These are phyloP conservation scores for Drosophila simulans DNA, from an alignment of 1,140 invertebrate species.

Conservation along the genomic window DNA sequence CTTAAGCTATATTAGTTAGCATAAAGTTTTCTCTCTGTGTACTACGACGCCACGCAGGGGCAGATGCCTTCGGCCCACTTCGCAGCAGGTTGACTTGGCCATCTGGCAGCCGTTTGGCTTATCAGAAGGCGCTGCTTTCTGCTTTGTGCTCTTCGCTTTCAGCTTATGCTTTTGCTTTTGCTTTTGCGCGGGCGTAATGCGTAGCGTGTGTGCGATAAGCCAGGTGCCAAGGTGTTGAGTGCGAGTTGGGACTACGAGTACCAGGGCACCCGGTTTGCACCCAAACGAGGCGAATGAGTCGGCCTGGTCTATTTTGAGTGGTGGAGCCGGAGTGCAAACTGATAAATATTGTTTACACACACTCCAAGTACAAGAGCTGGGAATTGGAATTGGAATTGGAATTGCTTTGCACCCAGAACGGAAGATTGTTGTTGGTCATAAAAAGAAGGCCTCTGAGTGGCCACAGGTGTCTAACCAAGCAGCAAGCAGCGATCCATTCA, in stretches of 20 bases:
- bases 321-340: conserved; percentile 47
- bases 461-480: conserved; percentile 55
- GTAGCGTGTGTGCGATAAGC: conserved; percentile 57
- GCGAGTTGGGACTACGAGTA: conserved; percentile 2
- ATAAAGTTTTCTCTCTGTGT: conserved; percentile 1
- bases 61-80: conserved; percentile 26
- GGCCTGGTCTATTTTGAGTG: conserved; percentile 57
- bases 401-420: conserved; percentile 71
- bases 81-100: conserved; percentile 31
- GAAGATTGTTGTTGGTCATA: conserved; percentile 4
- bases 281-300: conserved; percentile 14
- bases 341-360: conserved; percentile 76
- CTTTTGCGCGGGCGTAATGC: conserved; percentile 61
- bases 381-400: conserved; percentile 35
- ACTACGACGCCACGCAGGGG: conserved; percentile 28
- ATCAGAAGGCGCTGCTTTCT: conserved; percentile 37
- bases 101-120: conserved; percentile 46
- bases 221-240: conserved; percentile 39
- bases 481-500: conserved; percentile 49
- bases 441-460: conserved; percentile 35
- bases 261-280: conserved; percentile 50
- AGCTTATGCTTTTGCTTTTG: conserved; percentile 4
- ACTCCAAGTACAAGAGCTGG: conserved; percentile 35
- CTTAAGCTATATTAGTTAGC: no score
- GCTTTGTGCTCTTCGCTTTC: not conserved